These are phyloP conservation scores for Petaurus breviceps DNA, from an alignment of 2,113 vertebrate species.

Conservation along the genomic window DNA sequence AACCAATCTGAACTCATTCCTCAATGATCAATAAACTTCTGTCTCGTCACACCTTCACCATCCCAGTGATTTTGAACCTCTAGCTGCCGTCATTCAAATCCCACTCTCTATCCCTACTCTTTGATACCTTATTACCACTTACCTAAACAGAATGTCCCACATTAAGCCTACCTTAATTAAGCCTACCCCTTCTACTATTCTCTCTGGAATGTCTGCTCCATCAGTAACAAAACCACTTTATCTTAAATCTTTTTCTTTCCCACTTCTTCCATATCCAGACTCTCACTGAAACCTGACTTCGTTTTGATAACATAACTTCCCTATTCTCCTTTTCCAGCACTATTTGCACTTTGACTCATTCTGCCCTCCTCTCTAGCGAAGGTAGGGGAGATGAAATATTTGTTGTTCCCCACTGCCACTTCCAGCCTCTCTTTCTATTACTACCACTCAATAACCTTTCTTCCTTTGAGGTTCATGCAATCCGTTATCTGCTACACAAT, in stretches of 20 bases:
- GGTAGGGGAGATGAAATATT: background rate
- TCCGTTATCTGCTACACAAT: no score
- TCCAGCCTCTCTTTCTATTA: background rate
- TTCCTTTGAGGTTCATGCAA: no score
- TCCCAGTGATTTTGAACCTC: background rate
- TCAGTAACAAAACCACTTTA: background rate
- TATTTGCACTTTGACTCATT: background rate
- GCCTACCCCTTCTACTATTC: constrained; percentile 4
- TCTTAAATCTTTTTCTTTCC: background rate
- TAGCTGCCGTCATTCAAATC: background rate
- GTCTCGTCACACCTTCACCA: background rate
- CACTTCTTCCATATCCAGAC: background rate
- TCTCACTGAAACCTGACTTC: background rate
- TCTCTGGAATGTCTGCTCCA: background rate
- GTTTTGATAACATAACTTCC: background rate
- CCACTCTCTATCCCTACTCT: background rate
- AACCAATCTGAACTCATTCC: background rate
- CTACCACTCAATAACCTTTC: no score
- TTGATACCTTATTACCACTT: background rate
- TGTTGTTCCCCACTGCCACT: background rate
- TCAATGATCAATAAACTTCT: background rate
- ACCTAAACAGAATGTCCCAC: background rate
- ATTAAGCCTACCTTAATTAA: background rate
- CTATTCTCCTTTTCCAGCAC: background rate
- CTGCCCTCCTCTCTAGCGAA: background rate